Evolutionary conservation across 2,113 vertebrate species (phyloP).

Genomic region (Panthera uncia): DNA sequence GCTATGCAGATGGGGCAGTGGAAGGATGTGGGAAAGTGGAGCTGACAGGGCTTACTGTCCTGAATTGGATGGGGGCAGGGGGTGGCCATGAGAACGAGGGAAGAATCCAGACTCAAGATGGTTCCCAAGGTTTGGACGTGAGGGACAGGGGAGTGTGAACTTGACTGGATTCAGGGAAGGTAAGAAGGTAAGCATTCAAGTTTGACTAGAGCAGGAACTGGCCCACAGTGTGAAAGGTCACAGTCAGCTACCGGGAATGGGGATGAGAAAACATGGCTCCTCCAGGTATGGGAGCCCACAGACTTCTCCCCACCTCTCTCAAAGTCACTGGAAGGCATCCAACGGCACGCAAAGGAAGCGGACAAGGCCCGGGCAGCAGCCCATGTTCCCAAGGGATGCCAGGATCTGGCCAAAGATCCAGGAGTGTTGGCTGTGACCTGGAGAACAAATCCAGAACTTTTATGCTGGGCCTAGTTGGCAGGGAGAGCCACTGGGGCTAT

Average conservation of each 20-base stretch:
- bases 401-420: background rate
- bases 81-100: background rate
- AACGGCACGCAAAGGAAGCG: background rate
- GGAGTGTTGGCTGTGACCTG: background rate
- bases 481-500: background rate
- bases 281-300: background rate
- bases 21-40: background rate
- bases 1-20: fast-evolving
- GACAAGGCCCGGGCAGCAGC: background rate
- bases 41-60: background rate
- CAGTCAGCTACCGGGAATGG: background rate
- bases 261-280: background rate
- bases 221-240: background rate
- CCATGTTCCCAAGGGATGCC: background rate
- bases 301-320: background rate
- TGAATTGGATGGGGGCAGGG: background rate
- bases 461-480: background rate
- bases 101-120: background rate
- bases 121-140: background rate
- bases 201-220: background rate
- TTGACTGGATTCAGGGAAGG: background rate
- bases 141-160: background rate
- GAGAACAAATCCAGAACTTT: background rate
- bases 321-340: background rate
- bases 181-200: background rate